Base-by-base conservation (phyloP, 2,888 invertebrate species). In the Latrodectus elegans region DNA sequence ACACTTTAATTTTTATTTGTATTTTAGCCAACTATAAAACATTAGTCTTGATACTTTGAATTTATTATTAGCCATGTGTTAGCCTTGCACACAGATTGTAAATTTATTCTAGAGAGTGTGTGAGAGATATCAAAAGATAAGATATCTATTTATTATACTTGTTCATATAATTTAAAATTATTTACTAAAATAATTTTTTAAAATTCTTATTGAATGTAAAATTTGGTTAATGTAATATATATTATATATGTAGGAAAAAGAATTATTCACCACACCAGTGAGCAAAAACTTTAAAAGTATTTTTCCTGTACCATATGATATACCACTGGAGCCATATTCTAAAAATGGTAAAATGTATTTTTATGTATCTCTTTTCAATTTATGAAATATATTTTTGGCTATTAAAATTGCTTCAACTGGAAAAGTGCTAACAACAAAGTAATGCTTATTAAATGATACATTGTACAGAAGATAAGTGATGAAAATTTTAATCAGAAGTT, bases 291-390 rank as follows among this genome's bases (percentile, higher is more conserved):
- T 82, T 26, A 79, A 60, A 53, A 72, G 74, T 22, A 68, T 75
- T 38, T 89, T 90, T 85, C 89, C 89, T 15, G 26, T 90, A 68
- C 90, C 90, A 55, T 90, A 76, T 83, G 90, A 90, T 78, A n/a
- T 89, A 26, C 90, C 90, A 53, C 55, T 89, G 49, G 52, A 72
- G 14, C 79, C 79, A 14, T 85, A 81, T 68, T 79, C 81, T 11
- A 65, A 65, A 14, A 15, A 55, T 72, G 81, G 84, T 84, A 76
- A 76, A 49, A 11, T 17, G 15, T 38, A 49, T 67, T 15, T 3
- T 26, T 26, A 67, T 68, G 10, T 64, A 72, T 14, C 8, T 49
- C n/a, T 77, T 71, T 53, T 70, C 75, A 9, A n/a, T 67, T 51
- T 65, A 12, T 60, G n/a, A 49, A 51, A 15, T 8, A 4, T 22